phyloP scores from a whole-genome alignment of 2,888 invertebrate species.

The Tenthredo notha region DNA sequence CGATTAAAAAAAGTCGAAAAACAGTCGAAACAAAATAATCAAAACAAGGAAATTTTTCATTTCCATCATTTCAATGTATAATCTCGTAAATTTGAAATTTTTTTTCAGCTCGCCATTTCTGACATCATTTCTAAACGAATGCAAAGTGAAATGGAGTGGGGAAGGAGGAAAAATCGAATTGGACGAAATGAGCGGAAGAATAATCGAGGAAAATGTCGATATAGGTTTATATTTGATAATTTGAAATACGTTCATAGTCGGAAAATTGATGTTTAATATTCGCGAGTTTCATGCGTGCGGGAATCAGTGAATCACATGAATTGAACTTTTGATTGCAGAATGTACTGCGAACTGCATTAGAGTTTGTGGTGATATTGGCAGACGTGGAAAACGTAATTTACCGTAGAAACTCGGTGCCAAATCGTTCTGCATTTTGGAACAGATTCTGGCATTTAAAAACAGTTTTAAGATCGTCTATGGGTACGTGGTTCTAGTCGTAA shows the following conservation, averaged over 20 bases:
- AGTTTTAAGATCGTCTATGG: neutral
- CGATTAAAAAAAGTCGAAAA: too few relatives aligned
- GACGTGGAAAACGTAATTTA: neutral
- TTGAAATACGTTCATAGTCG: neutral
- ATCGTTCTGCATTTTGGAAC: conserved; percentile 21
- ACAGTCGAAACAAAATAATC: too few relatives aligned
- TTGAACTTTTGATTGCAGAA: conserved; percentile 12
- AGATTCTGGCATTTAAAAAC: conserved; percentile 26
- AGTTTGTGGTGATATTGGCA: conserved; percentile 10
- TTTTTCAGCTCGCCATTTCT: too few relatives aligned
- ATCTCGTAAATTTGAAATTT: too few relatives aligned
- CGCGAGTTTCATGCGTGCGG: too few relatives aligned
- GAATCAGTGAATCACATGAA: neutral
- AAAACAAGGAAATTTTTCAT: too few relatives aligned
- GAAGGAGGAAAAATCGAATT: neutral
- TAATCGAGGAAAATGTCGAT: neutral
- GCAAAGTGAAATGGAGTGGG: neutral
- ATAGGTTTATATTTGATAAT: neutral
- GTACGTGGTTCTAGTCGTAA: neutral
- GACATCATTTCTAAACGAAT: neutral
- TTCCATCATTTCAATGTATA: too few relatives aligned
- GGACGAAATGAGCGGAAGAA: neutral
- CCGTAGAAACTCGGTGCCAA: neutral
- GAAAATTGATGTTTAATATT: neutral
- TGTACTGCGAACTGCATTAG: neutral